phyloP scores from a whole-genome alignment of 1,140 invertebrate species.

The Chrysomallon squamiferum region DNA sequence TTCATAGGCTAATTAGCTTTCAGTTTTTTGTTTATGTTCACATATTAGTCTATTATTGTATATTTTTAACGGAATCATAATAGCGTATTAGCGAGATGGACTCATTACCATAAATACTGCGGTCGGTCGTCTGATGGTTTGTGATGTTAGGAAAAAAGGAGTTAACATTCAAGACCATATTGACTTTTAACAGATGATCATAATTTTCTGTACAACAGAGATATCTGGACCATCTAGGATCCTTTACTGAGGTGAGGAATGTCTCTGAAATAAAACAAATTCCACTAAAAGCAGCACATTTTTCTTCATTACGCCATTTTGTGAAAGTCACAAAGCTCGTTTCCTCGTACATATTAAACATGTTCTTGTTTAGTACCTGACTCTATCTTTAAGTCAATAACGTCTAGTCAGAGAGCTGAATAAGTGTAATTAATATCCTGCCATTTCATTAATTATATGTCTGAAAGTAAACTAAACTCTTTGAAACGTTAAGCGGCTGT shows the following conservation, averaged over 20 bases:
- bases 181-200: slow-evolving; percentile 4
- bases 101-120: slow-evolving; percentile 30
- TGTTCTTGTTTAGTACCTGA: neutral
- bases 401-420: too few species aligned
- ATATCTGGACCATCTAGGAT: slow-evolving; percentile 1
- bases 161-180: slow-evolving; percentile 1
- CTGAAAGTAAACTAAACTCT: too few species aligned
- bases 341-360: neutral
- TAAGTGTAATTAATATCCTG: too few species aligned
- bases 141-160: slow-evolving; percentile 5
- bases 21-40: too few species aligned
- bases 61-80: neutral
- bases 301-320: neutral
- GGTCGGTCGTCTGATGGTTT: slow-evolving; percentile 14
- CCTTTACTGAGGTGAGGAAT: neutral
- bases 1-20: too few species aligned
- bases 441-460: too few species aligned
- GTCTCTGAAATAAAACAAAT: too few species aligned
- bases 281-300: too few species aligned
- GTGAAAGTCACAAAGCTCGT: slow-evolving; percentile 4
- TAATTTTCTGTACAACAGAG: neutral
- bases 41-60: neutral
- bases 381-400: too few species aligned
- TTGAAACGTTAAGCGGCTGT: too few species aligned
- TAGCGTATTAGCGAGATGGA: slow-evolving; percentile 24